These are phyloP conservation scores for Pegoplata infirma DNA, from an alignment of 2,888 invertebrate genomes.

Conservation along the genomic window DNA sequence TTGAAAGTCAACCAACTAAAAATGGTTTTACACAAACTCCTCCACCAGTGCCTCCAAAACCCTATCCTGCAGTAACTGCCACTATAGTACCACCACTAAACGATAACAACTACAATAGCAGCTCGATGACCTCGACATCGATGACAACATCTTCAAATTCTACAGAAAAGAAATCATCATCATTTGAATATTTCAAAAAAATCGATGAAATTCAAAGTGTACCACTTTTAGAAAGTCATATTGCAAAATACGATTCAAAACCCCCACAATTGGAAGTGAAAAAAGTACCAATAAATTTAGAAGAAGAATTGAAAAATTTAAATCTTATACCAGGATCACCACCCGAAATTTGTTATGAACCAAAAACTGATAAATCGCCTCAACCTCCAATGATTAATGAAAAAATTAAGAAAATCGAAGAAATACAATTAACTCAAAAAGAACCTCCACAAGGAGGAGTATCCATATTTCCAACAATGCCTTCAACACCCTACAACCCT, in stretches of 20 bases:
- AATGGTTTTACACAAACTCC: constrained; percentile 70
- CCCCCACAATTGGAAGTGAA: constrained; percentile 63
- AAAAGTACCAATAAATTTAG: constrained; percentile 60
- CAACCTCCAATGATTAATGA: constrained; percentile 80
- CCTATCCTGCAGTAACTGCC: constrained; percentile 67
- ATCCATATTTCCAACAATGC: too few relatives aligned
- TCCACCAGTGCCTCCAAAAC: constrained; percentile 73
- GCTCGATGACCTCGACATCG: constrained; percentile 49
- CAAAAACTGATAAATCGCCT: constrained; percentile 77
- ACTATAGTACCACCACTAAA: constrained; percentile 23
- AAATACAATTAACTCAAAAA: constrained; percentile 79
- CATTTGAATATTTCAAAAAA: constrained; percentile 84
- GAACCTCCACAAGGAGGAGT: constrained; percentile 82
- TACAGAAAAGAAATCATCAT: constrained; percentile 82
- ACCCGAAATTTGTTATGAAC: constrained; percentile 83
- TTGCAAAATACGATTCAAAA: too few relatives aligned
- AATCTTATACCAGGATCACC: constrained; percentile 84
- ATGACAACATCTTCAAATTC: constrained; percentile 69
- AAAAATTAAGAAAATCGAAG: constrained; percentile 81
- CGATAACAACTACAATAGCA: neutral
- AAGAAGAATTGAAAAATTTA: constrained; percentile 77
- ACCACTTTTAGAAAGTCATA: too few relatives aligned
- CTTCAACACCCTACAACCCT: too few relatives aligned
- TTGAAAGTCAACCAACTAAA: constrained; percentile 65
- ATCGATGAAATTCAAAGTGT: constrained; percentile 77